phyloP scores from a whole-genome alignment of 2,797 vertebrate genomes.

The Thamnophis elegans region DNA sequence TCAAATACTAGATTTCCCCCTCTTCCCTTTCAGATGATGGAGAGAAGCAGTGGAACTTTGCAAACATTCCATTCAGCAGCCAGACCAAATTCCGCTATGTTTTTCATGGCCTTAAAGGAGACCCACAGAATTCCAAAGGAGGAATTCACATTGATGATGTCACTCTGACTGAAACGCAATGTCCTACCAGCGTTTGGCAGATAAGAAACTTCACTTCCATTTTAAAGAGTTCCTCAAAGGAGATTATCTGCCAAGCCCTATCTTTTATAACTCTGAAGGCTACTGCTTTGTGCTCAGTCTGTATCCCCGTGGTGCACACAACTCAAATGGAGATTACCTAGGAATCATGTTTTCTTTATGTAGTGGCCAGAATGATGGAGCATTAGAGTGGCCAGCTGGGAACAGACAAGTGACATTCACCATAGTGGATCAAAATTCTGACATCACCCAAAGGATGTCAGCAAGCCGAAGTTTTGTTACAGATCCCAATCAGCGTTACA shows the following conservation, averaged over 20 bases:
- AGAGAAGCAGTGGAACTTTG: constrained; percentile 81
- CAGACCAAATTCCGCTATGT: constrained; percentile 80
- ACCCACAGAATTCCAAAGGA: constrained; percentile 66
- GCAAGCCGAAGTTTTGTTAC: constrained; percentile 80
- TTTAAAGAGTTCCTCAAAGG: constrained; percentile 59
- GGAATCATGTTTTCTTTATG: constrained; percentile 78
- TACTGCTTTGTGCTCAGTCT: constrained; percentile 78
- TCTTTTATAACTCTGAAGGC: constrained; percentile 84
- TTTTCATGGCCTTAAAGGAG: constrained; percentile 78
- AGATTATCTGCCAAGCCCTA: constrained; percentile 69
- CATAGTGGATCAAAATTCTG: constrained; percentile 82
- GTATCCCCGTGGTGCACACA: constrained; percentile 50
- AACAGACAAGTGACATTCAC: constrained; percentile 79
- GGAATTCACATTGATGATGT: constrained; percentile 82
- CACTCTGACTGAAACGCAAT: constrained; percentile 79
- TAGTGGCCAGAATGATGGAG: constrained; percentile 78
- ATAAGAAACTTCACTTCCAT: constrained; percentile 77
- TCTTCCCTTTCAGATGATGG: constrained; percentile 65
- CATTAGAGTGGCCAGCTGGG: constrained; percentile 79
- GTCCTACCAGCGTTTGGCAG: constrained; percentile 77
- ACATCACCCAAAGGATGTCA: constrained; percentile 81
- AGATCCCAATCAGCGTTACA: constrained; percentile 47
- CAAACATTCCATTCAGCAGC: constrained; percentile 74
- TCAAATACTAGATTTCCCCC: background rate
- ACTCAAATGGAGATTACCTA: constrained; percentile 64